A percentile compares a stretch with the other conserved stretches of the same genome.
Conservation (phyloP, 2,888 invertebrate species). For the Torymus auratus region DNA sequence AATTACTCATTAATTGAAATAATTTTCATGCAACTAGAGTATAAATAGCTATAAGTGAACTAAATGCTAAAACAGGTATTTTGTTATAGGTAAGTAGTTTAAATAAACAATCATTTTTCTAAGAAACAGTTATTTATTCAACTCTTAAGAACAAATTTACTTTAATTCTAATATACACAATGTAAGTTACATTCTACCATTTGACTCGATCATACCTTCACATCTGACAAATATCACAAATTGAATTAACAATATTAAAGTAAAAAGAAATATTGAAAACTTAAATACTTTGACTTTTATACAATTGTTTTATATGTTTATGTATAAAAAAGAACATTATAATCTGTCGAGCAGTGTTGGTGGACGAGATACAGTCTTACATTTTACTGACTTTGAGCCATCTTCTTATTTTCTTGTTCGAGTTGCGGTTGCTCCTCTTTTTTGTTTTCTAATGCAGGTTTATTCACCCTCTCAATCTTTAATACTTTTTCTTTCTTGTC, state of each 20-base stretch:
- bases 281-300: not conserved
- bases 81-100: no score
- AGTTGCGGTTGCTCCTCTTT: constrained; percentile 25
- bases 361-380: not conserved
- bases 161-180: constrained; percentile 14
- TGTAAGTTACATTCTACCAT: constrained; percentile 16
- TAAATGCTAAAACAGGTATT: no score
- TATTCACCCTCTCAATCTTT: constrained; percentile 69
- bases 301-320: not conserved
- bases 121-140: constrained; percentile 34
- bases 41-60: no score
- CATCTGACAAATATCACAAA: constrained; percentile 28
- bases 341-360: constrained; percentile 14
- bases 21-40: no score
- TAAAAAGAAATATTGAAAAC: not conserved
- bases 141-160: constrained; percentile 17
- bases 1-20: no score
- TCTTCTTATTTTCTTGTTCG: constrained; percentile 38
- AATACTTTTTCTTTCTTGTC: constrained; percentile 45
- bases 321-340: constrained; percentile 12
- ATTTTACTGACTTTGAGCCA: constrained; percentile 48
- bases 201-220: constrained; percentile 15
- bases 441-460: constrained; percentile 77
- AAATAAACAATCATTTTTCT: not conserved
- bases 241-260: constrained; percentile 1